phyloP scores from a whole-genome alignment of 2,797 vertebrate genomes.

The Chaetophractus vellerosus region DNA sequence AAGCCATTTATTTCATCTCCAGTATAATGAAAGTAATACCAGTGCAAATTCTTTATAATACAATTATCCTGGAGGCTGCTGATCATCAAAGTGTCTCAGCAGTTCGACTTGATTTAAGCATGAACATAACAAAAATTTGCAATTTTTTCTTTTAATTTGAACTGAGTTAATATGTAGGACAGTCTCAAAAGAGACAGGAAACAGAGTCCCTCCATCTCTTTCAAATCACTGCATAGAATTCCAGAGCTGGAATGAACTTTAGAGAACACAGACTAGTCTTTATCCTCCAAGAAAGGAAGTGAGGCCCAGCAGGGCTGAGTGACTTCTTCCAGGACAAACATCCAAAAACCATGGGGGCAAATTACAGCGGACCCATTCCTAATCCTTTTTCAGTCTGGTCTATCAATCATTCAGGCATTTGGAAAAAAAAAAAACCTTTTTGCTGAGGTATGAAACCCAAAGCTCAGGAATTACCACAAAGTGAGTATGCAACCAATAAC shows the following conservation, averaged over 20 bases:
- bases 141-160: slow-evolving; percentile 23
- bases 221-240: not conserved
- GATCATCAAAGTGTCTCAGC: not conserved
- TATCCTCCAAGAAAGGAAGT: not conserved
- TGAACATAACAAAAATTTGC: not conserved
- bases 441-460: not conserved
- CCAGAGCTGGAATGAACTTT: not conserved
- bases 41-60: not conserved
- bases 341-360: not conserved
- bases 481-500: not conserved
- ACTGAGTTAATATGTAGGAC: not conserved
- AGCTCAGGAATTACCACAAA: slow-evolving; percentile 15
- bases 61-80: not conserved
- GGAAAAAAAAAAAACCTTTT: not conserved
- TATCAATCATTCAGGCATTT: not conserved
- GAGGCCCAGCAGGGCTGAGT: not conserved
- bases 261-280: not conserved
- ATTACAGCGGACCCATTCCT: not conserved
- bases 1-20: not conserved
- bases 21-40: not conserved
- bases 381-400: not conserved
- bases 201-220: not conserved
- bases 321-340: not conserved
- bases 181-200: not conserved
- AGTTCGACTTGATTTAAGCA: not conserved